Evolutionary conservation across 2,797 vertebrate genomes (phyloP), one percentile per base, ranked within the genome.

Genomic region (Acipenser oxyrinchus): DNA sequence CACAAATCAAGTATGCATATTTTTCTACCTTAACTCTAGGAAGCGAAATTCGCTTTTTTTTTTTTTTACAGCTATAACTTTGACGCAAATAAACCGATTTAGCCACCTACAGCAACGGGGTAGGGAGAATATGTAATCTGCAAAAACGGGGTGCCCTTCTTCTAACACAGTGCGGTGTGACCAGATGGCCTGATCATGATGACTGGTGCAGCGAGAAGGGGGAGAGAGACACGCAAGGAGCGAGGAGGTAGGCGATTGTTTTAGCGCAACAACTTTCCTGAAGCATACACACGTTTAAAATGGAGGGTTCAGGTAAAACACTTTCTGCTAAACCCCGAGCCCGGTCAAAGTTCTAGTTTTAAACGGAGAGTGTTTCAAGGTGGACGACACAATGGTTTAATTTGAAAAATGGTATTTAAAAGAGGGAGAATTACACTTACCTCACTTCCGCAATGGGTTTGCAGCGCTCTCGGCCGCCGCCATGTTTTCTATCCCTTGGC

Each of bases 401-500:
- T 81, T 71, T 69, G 50, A 71, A 76, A 79, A 73, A 79, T 23
- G 75, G 75, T 77, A 75, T 82, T 77, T 76, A 75, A 78, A 78
- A 87, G 83, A 83, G 71, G 9, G 71, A 85, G 79, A 87, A 86
- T 83, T 78, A 78, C 70, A 79, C 83, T 84, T 89, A 91, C 90
- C 90, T 91, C 90, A 92, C 89, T 92, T 91, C 90, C 90, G 88
- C 87, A 89, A 81, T 85, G 55, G 73, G 76, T 87, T 79, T 77
- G 85, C 88, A 81, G 85, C 88, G 87, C 85, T 83, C 75, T 89
- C 87, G 83, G 88, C 78, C 78, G 79, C 89, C 86, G 89, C 88
- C 90, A 91, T 92, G 86, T 90, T 91, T 88, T 85, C 83, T 81
- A 76, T 76, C 83, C 82, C 77, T 80, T 76, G 73, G 78, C 82